Percentiles rank a stretch among this genome's conserved stretches.
Conservation (phyloP, 2,113 vertebrate species). For the Morone chrysops region DNA sequence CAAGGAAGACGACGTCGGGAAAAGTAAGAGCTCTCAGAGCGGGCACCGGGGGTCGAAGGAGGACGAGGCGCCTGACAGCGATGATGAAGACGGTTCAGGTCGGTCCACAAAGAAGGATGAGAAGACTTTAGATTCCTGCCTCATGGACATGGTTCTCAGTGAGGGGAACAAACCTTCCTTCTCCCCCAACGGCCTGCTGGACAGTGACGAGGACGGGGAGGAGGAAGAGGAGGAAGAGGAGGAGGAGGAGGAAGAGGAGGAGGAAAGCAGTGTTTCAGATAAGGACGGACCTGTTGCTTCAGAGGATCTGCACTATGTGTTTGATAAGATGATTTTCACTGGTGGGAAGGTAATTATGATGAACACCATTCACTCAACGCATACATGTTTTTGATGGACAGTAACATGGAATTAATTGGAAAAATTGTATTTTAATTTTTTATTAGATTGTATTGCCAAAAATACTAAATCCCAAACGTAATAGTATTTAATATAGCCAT, state of each 20-base stretch:
- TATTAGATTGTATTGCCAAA: background rate
- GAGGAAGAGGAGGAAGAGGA: constrained; percentile 16
- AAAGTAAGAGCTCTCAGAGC: background rate
- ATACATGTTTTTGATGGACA: background rate
- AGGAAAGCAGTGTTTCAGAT: constrained; percentile 66
- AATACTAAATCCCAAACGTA: background rate
- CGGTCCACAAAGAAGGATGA: constrained; percentile 40
- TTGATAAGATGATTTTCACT: constrained; percentile 97
- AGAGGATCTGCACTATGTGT: constrained; percentile 92
- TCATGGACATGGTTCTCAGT: constrained; percentile 64
- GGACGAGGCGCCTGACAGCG: constrained; percentile 51
- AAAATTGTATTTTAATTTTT: background rate
- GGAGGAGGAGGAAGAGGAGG: background rate
- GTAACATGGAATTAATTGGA: background rate
- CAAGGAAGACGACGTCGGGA: constrained; percentile 10
- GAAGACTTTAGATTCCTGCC: constrained; percentile 43
- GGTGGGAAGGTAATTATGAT: constrained; percentile 91
- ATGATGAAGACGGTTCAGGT: constrained; percentile 61
- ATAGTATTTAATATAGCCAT: background rate
- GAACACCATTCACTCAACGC: background rate
- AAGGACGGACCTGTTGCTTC: constrained; percentile 72
- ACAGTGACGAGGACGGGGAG: constrained; percentile 75
- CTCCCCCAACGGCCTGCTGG: constrained; percentile 80
- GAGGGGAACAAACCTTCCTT: constrained; percentile 59
- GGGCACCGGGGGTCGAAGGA: constrained; percentile 46